Evolutionary conservation across 2,888 invertebrate species (phyloP).

Genomic region (Zele albiditarsus): DNA sequence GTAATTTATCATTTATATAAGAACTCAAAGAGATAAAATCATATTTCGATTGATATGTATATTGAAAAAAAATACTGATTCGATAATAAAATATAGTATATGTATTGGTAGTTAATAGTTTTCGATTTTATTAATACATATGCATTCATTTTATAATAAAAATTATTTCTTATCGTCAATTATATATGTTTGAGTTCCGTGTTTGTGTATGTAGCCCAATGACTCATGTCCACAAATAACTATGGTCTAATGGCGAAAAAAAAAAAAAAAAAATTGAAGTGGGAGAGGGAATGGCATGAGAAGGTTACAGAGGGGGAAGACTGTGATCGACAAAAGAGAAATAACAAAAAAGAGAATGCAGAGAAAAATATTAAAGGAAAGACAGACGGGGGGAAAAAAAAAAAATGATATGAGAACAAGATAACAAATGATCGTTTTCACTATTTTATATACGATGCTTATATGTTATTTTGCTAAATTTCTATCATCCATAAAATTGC

Average conservation of each 20-base stretch:
- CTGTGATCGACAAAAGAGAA: conserved; percentile 6
- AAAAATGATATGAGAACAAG: neutral
- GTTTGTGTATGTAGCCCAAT: conserved; percentile 39
- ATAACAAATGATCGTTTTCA: neutral
- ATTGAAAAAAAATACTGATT: neutral
- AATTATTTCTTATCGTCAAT: conserved; percentile 10
- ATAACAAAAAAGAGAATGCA: conserved; percentile 10
- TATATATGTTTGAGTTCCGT: conserved; percentile 25
- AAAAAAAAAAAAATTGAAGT: neutral
- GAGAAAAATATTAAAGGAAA: neutral
- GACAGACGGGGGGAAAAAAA: neutral
- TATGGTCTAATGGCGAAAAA: conserved; percentile 23
- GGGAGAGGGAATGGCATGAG: neutral
- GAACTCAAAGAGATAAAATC: neutral
- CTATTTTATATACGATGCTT: neutral
- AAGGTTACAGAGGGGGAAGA: conserved; percentile 4
- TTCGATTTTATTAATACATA: neutral
- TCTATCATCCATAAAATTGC: neutral
- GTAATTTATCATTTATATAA: neutral
- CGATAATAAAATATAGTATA: neutral
- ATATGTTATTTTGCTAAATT: neutral
- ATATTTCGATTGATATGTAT: neutral
- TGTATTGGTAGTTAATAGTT: neutral
- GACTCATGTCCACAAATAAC: conserved; percentile 62
- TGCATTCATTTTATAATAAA: neutral